Conservation (phyloP, 2,113 vertebrate genomes). For the Clinocottus analis region DNA sequence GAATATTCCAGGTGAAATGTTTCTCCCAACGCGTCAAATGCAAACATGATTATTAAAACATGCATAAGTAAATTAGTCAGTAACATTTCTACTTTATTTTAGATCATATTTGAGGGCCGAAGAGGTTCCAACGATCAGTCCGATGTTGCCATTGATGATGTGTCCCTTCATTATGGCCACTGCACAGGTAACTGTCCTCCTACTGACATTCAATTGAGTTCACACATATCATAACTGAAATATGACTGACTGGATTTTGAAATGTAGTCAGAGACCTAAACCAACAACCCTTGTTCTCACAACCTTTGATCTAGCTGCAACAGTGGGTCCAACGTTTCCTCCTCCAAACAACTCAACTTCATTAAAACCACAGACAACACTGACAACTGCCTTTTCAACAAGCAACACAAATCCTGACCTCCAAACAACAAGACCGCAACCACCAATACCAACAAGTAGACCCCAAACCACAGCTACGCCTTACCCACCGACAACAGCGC, state of each 20-base stretch:
- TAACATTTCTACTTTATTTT: constrained; percentile 8
- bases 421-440: not conserved
- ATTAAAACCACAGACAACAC: not conserved
- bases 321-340: constrained; percentile 19
- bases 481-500: not conserved
- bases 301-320: constrained; percentile 20
- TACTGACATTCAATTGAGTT: not conserved
- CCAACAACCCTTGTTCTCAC: constrained; percentile 21
- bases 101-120: constrained; percentile 86
- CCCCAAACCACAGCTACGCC: not conserved
- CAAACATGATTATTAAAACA: not conserved
- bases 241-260: not conserved
- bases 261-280: constrained; percentile 39
- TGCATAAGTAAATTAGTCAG: not conserved
- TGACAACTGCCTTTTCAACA: not conserved
- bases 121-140: constrained; percentile 79
- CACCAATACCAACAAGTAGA: not conserved
- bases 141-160: constrained; percentile 85
- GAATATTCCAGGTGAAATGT: constrained; percentile 60
- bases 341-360: not conserved
- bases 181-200: constrained; percentile 76
- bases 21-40: not conserved
- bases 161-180: constrained; percentile 74
- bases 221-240: not conserved
- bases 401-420: not conserved